A percentile compares a stretch with the other conserved stretches of the same genome.
These are phyloP conservation scores for Drosophila athabasca DNA, from an alignment of 1,140 invertebrate genomes.

Conservation along the genomic window DNA sequence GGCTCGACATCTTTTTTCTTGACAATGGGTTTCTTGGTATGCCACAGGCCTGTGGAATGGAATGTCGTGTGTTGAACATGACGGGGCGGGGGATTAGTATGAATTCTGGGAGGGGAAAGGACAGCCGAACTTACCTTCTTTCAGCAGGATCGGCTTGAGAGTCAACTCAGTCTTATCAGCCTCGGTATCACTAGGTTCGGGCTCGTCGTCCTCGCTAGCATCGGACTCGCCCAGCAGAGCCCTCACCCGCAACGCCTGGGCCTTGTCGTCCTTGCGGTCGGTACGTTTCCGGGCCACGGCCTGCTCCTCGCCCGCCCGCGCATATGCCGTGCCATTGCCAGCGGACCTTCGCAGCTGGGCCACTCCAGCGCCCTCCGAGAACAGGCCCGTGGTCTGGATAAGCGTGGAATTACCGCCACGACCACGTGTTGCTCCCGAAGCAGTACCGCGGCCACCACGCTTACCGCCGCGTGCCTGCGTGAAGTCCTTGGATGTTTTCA, in stretches of 20 bases:
- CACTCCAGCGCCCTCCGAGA: constrained; percentile 77
- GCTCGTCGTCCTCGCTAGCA: constrained; percentile 39
- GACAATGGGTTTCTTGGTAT: constrained; percentile 43
- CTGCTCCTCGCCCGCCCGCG: constrained; percentile 54
- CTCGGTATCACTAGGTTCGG: constrained; percentile 61
- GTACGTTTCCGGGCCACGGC: constrained; percentile 57
- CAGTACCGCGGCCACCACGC: constrained; percentile 51
- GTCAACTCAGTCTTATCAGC: constrained; percentile 77
- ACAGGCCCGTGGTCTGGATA: constrained; percentile 77
- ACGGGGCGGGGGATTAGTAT: too few species aligned
- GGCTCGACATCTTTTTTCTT: constrained; percentile 36
- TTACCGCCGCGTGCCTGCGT: constrained; percentile 61
- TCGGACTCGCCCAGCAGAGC: constrained; percentile 61
- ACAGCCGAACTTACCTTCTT: constrained; percentile 55
- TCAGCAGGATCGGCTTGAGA: constrained; percentile 62
- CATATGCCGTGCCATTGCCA: constrained; percentile 45
- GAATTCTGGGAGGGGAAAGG: not conserved
- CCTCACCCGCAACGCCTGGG: constrained; percentile 31
- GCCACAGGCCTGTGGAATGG: constrained; percentile 59
- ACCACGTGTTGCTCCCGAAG: constrained; percentile 48
- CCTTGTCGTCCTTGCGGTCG: constrained; percentile 63
- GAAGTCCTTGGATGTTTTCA: constrained; percentile 79
- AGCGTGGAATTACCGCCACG: constrained; percentile 61
- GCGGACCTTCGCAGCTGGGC: constrained; percentile 57
- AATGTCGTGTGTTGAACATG: too few species aligned